Evolutionary conservation across 1,140 invertebrate genomes (phyloP), one percentile per base, ranked within the genome.

Genomic region (Gryllus bimaculatus): DNA sequence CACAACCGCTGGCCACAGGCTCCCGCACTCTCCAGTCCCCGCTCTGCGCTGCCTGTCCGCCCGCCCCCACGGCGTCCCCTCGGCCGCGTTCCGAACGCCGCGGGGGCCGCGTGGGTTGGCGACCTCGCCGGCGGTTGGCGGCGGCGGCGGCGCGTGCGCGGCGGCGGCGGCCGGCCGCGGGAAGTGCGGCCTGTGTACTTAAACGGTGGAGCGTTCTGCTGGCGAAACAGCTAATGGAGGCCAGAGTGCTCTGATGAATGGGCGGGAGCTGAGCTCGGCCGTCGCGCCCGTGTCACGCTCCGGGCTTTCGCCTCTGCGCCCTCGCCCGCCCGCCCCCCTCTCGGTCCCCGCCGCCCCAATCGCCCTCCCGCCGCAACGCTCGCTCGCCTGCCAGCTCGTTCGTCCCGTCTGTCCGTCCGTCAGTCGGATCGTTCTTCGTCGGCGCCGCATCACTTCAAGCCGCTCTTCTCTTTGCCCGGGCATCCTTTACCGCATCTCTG

Each of bases 181-280:
- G 54, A 66, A 66, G 54, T 66, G 54, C 54, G n/a, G 54, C 54
- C 54, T 66, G 18, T 66, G 54, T 66, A 66, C 54, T 66, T 66
- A 39, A 54, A 66, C 54, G 54, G 54, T 66, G 54, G 54, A 66
- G 54, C 54, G 54, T 66, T 66, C 54, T 66, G 18, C 54, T 66
- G 54, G 54, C 54, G 54, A 66, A n/a, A 66, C 54, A 66, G 54
- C 54, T 66, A 66, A 66, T 66, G 54, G 54, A 66, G 54, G n/a
- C n/a, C 54, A 66, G 54, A 66, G 54, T 66, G 54, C 54, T 10
- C 54, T 66, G 54, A 66, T 66, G 54, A 66, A 66, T 66, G 54
- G 54, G 54, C 54, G 54, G 54, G 54, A 66, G 54, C 10, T 10
- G 54, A 10, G 54, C 10, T 18, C 10, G 10, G 54, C 54, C 54